These are phyloP conservation scores for Panonychus citri DNA, from an alignment of 1,140 invertebrate species.

Conservation along the genomic window DNA sequence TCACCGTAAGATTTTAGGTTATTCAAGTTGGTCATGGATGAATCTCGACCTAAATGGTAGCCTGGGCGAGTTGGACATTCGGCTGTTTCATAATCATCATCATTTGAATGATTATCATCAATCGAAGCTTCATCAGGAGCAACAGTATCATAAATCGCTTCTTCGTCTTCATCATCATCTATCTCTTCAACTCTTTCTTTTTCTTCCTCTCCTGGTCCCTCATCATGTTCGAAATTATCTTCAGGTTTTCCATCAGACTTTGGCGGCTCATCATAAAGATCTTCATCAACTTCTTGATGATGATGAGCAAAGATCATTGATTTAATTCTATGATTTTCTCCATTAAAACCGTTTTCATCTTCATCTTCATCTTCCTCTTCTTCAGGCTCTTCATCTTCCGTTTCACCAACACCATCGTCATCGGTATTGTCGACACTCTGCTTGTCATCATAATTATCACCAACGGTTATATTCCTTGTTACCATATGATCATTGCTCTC, in stretches of 20 bases:
- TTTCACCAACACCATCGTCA: background rate
- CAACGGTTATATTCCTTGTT: too few species aligned
- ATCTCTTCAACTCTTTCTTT: background rate
- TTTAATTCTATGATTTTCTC: background rate
- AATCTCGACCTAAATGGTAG: slow-evolving; percentile 1
- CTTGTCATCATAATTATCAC: background rate
- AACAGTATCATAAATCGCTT: slow-evolving; percentile 16
- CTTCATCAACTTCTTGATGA: background rate
- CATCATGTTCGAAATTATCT: background rate
- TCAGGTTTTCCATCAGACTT: background rate
- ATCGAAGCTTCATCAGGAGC: slow-evolving; percentile 10
- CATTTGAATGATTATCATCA: background rate
- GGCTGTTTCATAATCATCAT: background rate
- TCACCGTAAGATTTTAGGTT: background rate
- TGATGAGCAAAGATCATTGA: background rate
- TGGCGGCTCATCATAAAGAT: background rate
- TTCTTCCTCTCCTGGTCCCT: background rate
- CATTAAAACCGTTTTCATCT: background rate
- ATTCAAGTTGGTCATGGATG: background rate
- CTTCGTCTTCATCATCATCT: slow-evolving; percentile 9
- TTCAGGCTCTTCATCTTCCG: background rate
- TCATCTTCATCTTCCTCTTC: background rate
- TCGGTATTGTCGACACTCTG: background rate
- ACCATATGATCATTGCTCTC: too few species aligned
- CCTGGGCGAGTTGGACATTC: background rate